Percentiles rank a stretch among this genome's conserved stretches.
Evolutionary conservation across 1,140 invertebrate genomes (phyloP).

Genomic region (Cyclina sinensis): DNA sequence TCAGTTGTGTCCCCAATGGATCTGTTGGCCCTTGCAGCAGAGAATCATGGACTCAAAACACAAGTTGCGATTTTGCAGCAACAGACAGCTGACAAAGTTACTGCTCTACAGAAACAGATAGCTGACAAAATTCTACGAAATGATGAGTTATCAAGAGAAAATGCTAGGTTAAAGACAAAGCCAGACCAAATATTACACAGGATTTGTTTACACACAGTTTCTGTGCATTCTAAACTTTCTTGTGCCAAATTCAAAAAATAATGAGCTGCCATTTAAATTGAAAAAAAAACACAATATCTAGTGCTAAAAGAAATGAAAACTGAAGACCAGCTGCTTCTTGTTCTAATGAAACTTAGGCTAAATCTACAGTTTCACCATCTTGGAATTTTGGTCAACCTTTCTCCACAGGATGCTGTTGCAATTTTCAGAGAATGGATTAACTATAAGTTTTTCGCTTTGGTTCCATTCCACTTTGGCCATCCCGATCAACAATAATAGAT

Average conservation of each 20-base stretch:
- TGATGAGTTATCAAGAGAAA: too few species aligned
- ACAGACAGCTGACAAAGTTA: too few species aligned
- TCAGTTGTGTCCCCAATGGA: slow-evolving; percentile 4
- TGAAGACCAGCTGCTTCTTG: slow-evolving; percentile 30
- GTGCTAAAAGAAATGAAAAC: background rate
- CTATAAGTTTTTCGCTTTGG: slow-evolving; percentile 53
- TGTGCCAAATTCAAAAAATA: too few species aligned
- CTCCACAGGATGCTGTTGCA: background rate
- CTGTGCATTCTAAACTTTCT: slow-evolving; percentile 33
- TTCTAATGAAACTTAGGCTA: slow-evolving; percentile 25
- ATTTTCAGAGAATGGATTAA: slow-evolving; percentile 48
- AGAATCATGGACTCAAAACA: background rate
- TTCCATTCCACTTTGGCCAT: slow-evolving; percentile 12
- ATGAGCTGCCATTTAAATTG: too few species aligned
- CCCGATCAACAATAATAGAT: background rate
- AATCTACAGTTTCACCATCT: slow-evolving; percentile 36
- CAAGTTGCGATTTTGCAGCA: background rate
- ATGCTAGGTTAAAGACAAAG: too few species aligned
- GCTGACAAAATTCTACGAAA: slow-evolving; percentile 1
- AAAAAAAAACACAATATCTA: background rate
- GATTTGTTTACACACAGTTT: too few species aligned
- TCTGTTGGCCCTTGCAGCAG: slow-evolving; percentile 7
- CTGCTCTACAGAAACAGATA: background rate
- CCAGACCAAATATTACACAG: too few species aligned
- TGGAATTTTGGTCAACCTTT: slow-evolving; percentile 11